Base-by-base conservation (phyloP, 2,797 vertebrate genomes). In the Scolopax bukidnonensis region DNA sequence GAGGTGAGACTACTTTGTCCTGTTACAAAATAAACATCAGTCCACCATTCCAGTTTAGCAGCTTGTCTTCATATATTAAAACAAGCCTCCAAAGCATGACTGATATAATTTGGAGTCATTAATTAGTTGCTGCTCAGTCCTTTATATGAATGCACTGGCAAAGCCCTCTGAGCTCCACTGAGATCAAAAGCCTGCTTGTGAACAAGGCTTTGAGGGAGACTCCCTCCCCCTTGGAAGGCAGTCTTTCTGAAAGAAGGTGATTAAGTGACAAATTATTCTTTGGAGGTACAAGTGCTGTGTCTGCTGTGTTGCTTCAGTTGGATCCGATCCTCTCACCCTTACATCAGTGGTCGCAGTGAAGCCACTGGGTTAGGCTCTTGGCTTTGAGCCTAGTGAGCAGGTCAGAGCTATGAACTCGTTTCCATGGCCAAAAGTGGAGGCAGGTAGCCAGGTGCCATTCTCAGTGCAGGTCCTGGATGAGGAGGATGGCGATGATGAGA, bases 181-280 rank as follows among this genome's bases (percentile, higher is more conserved):
- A 87, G 47, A 93, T 88, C 61, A 89, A 92, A 93, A 71, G 68
- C 36, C 47, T 47, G 56, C 68, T 57, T 70, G 53, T 56, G 57
- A 30, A 27, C 23, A 41, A 59, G 67, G n/a, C 60, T 82, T 36
- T 36, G 36, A 36, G 36, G 36, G 36, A 36, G 36, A 36, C 36
- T 27, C 65, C 67, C 16, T 74, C 40, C 77, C 53, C 56, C 12
- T 28, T 17, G 36, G 67, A 69, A 70, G 67, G 77, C 61, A 86
- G 38, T 40, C 27, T 59, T 84, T n/a, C 71, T 78, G 67, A 76
- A 84, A 81, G 30, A 43, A 73, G 74, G 84, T 12, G 28, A 84
- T 87, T 70, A 77, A 82, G 53, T 45, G 88, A 89, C 47, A 93
- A 93, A 90, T 85, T 61, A n/a, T 9, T 84, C 63, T 82, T 81